Evolutionary conservation across 2,113 vertebrate species (phyloP), one percentile per base, ranked within the genome.

Genomic region (Setophaga coronata): DNA sequence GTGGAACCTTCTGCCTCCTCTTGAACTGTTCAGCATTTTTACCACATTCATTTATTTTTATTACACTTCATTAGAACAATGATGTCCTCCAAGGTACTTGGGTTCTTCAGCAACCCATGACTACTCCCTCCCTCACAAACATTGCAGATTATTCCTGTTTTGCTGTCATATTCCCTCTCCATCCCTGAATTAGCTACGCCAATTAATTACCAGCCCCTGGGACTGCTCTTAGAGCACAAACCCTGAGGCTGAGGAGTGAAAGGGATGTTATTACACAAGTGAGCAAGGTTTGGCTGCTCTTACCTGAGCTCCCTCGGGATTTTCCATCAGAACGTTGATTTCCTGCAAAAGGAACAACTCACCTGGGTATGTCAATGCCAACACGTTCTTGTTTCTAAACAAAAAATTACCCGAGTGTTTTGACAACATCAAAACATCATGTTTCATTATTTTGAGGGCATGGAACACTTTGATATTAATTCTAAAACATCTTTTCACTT

Each of bases 381-480:
- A 72, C 34, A 53, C 3, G 0, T 53, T 42, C 66, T 74, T 60
- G 54, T 72, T 93, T 69, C 71, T 43, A 83, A 69, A 77, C 18
- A 29, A 76, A 87, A 78, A 61, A 48, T 24, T 29, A 76, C 57
- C 50, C 0, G 0, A 40, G 47, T 69, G 66, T 90, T 94, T 72
- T 67, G 61, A 82, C 47, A 74, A 60, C 65, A 81, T 82, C 81
- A 85, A 89, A 95, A 84, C 81, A 76, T 36, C 65, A 19, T 29
- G 65, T 93, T 95, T 82, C 77, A 60, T 93, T 89, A 84, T 84
- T 91, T 18, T 64, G 62, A 92, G 65, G 89, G 38, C 54, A 76
- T 2, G 17, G 26, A 94, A 91, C 56, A 23, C 70, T 93, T 89
- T 79, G 50, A 88, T 94, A 94, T 91, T 88, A 56, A 72, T 76